These are phyloP conservation scores for Steinernema hermaphroditum DNA, from an alignment of 2,888 invertebrate species.

Conservation along the genomic window DNA sequence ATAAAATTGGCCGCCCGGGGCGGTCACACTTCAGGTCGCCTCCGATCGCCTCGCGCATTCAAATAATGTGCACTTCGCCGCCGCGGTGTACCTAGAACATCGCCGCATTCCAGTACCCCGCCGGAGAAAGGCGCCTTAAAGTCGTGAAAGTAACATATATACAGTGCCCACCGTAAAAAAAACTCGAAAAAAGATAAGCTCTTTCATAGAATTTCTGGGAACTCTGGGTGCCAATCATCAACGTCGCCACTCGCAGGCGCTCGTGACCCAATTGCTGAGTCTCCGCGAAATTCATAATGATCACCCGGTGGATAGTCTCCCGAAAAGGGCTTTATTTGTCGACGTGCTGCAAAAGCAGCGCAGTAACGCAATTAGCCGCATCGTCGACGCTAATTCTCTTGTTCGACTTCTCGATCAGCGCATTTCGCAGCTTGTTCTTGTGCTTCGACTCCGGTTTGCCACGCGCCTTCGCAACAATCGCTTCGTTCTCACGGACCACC, in stretches of 20 bases:
- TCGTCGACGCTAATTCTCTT: constrained; percentile 54
- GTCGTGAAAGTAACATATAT: too few relatives aligned
- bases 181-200: too few relatives aligned
- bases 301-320: neutral
- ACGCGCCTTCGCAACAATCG: constrained; percentile 29
- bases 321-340: constrained; percentile 10
- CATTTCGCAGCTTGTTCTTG: constrained; percentile 52
- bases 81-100: neutral
- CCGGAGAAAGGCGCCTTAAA: neutral
- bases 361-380: constrained; percentile 35
- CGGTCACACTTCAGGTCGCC: constrained; percentile 20
- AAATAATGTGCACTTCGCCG: constrained; percentile 27
- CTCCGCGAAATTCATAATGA: neutral
- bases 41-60: neutral
- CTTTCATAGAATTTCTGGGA: neutral
- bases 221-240: too few relatives aligned
- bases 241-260: neutral
- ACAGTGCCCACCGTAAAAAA: too few relatives aligned
- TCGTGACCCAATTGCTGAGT: constrained; percentile 16
- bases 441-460: constrained; percentile 36
- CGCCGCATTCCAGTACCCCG: constrained; percentile 1
- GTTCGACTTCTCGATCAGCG: constrained; percentile 41
- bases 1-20: constrained; percentile 25
- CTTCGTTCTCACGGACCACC: constrained; percentile 28
- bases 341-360: neutral